A percentile compares a stretch with the other conserved stretches of the same genome.
These are phyloP conservation scores for Ciconia stormi DNA, from an alignment of 2,113 vertebrate species.

Conservation along the genomic window DNA sequence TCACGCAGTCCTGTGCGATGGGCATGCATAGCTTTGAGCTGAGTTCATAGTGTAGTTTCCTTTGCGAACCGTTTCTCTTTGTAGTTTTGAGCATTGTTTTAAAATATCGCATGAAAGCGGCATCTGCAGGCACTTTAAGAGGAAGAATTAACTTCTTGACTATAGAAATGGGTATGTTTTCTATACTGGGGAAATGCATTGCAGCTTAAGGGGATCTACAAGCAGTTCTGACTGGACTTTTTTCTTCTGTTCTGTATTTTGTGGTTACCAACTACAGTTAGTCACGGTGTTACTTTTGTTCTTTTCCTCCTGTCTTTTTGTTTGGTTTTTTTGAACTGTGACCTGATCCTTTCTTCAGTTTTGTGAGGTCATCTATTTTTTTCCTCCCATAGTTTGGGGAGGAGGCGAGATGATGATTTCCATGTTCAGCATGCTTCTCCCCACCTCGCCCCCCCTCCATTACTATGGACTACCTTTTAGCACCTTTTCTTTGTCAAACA, in stretches of 20 bases:
- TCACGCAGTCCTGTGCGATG: neutral
- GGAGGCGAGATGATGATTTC: neutral
- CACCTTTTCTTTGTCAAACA: neutral
- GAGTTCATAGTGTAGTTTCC: neutral
- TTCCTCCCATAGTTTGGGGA: neutral
- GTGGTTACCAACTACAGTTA: neutral
- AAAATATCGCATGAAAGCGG: neutral
- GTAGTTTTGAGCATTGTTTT: neutral
- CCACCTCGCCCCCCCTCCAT: fast-evolving
- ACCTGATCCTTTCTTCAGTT: neutral
- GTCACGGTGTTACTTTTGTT: neutral
- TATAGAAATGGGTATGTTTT: neutral
- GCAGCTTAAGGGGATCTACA: neutral
- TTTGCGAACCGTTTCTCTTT: neutral
- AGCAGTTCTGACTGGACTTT: neutral
- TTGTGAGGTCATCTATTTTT: neutral
- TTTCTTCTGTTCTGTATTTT: neutral
- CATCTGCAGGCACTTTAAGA: slow-evolving; percentile 6
- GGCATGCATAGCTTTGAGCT: neutral
- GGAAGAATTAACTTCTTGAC: neutral
- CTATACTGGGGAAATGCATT: neutral
- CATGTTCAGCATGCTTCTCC: neutral
- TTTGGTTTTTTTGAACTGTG: neutral
- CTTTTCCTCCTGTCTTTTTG: neutral
- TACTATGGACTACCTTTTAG: neutral